Conservation (phyloP, 1,140 invertebrate species). For the Pentalonia nigronervosa region DNA sequence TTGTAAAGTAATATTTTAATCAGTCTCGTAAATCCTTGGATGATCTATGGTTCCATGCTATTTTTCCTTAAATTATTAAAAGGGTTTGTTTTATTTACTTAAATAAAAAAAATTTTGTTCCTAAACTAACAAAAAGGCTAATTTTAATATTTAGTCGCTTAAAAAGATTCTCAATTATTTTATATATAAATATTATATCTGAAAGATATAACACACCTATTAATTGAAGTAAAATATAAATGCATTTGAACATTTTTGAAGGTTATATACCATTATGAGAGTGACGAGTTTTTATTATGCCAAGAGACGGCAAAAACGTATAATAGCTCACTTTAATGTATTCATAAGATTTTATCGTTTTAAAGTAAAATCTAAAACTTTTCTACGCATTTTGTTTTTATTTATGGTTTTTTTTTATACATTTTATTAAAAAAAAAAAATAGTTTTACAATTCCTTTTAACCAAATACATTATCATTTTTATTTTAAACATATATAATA, state of each 20-base stretch:
- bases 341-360: constrained; percentile 42
- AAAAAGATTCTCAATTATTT: not conserved
- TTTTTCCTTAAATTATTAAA: not conserved
- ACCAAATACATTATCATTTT: constrained; percentile 26
- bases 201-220: not conserved
- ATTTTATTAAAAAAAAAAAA: constrained; percentile 39
- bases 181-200: not conserved
- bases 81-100: not conserved
- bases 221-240: not conserved
- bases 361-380: constrained; percentile 38
- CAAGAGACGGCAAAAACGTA: not conserved
- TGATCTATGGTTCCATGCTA: not conserved
- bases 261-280: not conserved
- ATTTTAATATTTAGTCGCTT: not conserved
- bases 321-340: constrained; percentile 37
- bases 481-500: not conserved
- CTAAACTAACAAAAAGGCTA: not conserved
- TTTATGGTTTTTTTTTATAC: constrained; percentile 27
- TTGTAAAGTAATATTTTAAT: not conserved
- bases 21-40: not conserved
- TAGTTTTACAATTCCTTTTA: not conserved
- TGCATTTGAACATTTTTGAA: not conserved
- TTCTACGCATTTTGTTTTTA: constrained; percentile 19
- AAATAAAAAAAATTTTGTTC: not conserved
- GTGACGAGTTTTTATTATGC: not conserved